These are phyloP conservation scores for Chaunax sp. DNA, from an alignment of 2,797 vertebrate genomes.

Conservation along the genomic window DNA sequence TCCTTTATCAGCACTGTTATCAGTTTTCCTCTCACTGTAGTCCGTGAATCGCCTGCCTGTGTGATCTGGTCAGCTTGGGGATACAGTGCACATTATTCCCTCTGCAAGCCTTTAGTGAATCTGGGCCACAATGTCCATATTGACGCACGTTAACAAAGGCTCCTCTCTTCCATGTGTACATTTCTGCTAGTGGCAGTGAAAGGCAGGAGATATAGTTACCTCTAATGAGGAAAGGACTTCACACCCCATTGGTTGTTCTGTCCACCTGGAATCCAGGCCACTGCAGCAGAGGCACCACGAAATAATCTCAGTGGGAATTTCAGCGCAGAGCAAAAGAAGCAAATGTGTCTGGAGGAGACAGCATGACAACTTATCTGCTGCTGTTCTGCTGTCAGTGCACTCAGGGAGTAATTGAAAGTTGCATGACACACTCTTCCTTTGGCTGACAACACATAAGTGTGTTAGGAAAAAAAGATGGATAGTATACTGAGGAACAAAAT, in stretches of 20 bases:
- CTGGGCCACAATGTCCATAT: constrained; percentile 50
- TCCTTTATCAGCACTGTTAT: constrained; percentile 10
- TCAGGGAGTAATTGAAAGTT: constrained; percentile 35
- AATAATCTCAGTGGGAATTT: constrained; percentile 15
- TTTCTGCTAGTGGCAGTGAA: constrained; percentile 47
- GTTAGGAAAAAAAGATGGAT: constrained; percentile 16
- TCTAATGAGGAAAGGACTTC: constrained; percentile 65
- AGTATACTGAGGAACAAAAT: constrained; percentile 17
- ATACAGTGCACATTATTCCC: constrained; percentile 31
- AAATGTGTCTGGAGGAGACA: constrained; percentile 9
- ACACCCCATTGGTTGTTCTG: constrained; percentile 68
- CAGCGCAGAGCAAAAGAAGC: constrained; percentile 2
- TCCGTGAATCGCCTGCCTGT: constrained; percentile 15
- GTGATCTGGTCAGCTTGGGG: constrained; percentile 20
- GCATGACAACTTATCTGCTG: constrained; percentile 41
- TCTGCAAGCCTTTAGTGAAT: constrained; percentile 43
- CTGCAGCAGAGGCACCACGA: not conserved
- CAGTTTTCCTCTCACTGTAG: constrained; percentile 27
- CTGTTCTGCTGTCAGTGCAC: constrained; percentile 19
- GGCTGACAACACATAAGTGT: constrained; percentile 20
- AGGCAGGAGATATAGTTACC: constrained; percentile 67
- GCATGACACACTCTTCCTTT: constrained; percentile 7
- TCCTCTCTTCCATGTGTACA: constrained; percentile 55
- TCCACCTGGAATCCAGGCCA: constrained; percentile 63
- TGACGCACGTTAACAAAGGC: constrained; percentile 56